Conservation (phyloP, 2,113 vertebrate genomes). For the Pogona vitticeps region DNA sequence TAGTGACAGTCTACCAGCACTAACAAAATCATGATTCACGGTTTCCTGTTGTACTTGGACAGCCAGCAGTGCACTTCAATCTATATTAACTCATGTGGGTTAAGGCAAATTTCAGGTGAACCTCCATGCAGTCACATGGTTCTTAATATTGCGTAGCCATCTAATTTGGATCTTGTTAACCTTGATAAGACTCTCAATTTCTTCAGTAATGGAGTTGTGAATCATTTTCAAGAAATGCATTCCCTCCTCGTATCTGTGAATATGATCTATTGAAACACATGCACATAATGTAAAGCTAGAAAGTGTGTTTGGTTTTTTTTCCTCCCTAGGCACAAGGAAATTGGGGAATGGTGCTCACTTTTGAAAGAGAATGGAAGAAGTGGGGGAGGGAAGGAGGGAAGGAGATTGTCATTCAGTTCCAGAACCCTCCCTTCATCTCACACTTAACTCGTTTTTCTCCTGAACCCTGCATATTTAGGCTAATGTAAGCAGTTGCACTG, state of each 20-base stretch:
- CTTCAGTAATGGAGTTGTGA: background rate
- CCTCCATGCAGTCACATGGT: background rate
- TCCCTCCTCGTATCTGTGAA: background rate
- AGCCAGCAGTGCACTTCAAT: background rate
- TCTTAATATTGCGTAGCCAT: background rate
- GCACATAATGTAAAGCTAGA: background rate
- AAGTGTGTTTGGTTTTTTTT: no score
- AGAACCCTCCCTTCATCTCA: background rate
- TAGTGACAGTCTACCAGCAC: background rate
- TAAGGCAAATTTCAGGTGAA: background rate
- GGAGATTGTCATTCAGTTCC: background rate
- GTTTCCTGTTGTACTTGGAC: background rate
- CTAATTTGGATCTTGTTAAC: background rate
- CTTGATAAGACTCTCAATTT: slow-evolving; percentile 8
- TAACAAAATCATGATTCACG: background rate
- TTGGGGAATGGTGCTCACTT: no score
- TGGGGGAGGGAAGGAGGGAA: no score
- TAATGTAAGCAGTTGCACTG: background rate
- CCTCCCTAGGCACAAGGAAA: background rate
- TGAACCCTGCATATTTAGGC: background rate
- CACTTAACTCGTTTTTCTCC: background rate
- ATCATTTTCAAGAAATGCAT: slow-evolving; percentile 9
- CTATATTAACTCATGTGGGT: background rate
- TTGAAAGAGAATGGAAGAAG: no score
- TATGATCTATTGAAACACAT: background rate